Evolutionary conservation across 92 coral and sea anemone genomes (phyloP), one percentile per base, ranked within the genome.

Genomic region (Parazoanthus atlanticus): DNA sequence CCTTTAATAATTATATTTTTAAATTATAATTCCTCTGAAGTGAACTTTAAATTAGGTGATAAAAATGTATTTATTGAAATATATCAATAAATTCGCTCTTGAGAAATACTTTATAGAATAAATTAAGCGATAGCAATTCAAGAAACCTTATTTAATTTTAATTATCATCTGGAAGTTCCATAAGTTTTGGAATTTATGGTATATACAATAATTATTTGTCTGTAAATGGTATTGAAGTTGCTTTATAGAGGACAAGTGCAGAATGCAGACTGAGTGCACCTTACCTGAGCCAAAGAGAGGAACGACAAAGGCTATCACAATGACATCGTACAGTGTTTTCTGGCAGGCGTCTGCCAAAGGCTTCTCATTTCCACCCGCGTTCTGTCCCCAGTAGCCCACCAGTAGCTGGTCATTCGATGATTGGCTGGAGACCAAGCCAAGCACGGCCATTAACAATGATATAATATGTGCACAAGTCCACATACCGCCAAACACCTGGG

Each of bases 331-430:
- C 84, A 88, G 80, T 70, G 76, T 90, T 74, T 94, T 90, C 49
- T 91, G 90, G 79, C 95, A 94, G 91, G 91, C 89, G 79, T 90
- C 89, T 6, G 92, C 69, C 82, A 94, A 65, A 43, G 91, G 89
- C 78, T 74, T 89, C 92, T 94, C 96, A 19, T 85, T 36, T 17
- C 92, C 93, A 25, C 90, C 91, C 15, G 95, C 82, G 70, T 94
- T 94, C 78, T 94, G 96, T 8, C 96, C 96, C 96, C 96, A 94
- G 91, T 94, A 94, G n/a, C 93, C 95, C 34, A 89, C 96, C 80
- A 94, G 88, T 6, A 94, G 69, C 87, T 92, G 94, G 2, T 92
- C 84, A 26, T 7, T 10, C 12, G 41, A 16, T 5, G 10, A 2
- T 11, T 76, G 80, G 30, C 54, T 76, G 80, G 31, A 25, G 26